Percentiles rank a stretch among this genome's conserved stretches.
Evolutionary conservation across 2,888 invertebrate genomes (phyloP).

Genomic region (Agrotis segetum): DNA sequence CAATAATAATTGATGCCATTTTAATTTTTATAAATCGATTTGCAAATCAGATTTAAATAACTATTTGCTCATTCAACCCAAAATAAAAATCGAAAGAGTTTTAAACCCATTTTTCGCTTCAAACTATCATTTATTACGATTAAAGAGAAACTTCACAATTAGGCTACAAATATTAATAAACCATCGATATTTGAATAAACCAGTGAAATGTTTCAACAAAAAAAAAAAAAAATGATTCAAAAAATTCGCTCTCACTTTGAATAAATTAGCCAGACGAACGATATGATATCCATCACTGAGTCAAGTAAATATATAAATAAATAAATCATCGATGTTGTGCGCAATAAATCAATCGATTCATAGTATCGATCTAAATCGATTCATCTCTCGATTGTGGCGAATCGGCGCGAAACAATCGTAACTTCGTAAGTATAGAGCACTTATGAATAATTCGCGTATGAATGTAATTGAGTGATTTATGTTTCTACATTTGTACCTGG

Average conservation of each 20-base stretch:
- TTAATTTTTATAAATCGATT: conserved; percentile 41
- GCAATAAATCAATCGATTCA: conserved; percentile 86
- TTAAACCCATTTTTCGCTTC: conserved; percentile 28
- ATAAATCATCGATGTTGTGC: conserved; percentile 84
- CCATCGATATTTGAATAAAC: conserved; percentile 42
- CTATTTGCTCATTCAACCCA: conserved; percentile 19
- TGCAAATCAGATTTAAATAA: conserved; percentile 40
- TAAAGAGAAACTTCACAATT: conserved; percentile 57
- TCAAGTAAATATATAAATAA: conserved; percentile 76
- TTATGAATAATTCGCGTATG: conserved; percentile 78
- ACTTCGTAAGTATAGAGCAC: conserved; percentile 64
- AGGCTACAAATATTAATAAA: conserved; percentile 33
- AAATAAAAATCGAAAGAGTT: conserved; percentile 38
- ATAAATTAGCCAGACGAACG: conserved; percentile 62
- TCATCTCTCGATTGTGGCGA: conserved; percentile 80
- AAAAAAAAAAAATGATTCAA: no score
- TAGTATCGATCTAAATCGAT: conserved; percentile 85
- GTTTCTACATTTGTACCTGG: conserved; percentile 30
- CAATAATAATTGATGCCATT: conserved; percentile 46
- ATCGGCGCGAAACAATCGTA: conserved; percentile 77
- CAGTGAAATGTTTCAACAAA: conserved; percentile 30
- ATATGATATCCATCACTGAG: conserved; percentile 70
- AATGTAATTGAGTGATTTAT: conserved; percentile 75
- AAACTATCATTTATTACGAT: conserved; percentile 49
- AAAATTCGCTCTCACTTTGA: conserved; percentile 56